Conservation (phyloP, 2,113 vertebrate genomes). For the Leptosomus discolor region DNA sequence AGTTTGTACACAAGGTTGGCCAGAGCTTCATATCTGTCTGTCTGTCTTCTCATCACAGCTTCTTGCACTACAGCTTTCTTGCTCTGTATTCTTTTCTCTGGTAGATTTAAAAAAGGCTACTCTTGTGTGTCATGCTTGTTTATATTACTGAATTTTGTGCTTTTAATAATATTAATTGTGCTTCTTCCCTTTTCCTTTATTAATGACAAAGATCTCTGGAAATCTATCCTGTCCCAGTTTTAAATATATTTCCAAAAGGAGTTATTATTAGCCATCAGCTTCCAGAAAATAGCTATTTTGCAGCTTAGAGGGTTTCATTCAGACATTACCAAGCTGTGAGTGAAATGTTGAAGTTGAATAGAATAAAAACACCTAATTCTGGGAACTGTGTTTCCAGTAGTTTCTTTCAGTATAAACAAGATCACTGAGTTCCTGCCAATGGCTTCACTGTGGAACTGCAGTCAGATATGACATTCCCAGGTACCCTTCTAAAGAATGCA, state of each 20-base stretch:
- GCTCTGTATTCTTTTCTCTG: not conserved
- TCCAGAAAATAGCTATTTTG: not conserved
- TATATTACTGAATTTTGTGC: not conserved
- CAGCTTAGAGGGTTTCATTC: not conserved
- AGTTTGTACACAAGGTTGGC: not conserved
- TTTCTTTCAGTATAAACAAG: not conserved
- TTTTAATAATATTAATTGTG: not conserved
- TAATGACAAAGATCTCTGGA: not conserved
- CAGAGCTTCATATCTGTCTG: not conserved
- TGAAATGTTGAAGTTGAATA: not conserved
- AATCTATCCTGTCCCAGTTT: not conserved
- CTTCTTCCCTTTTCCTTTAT: not conserved
- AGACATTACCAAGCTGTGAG: not conserved
- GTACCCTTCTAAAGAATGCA: not conserved
- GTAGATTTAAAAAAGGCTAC: not conserved
- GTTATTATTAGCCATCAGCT: not conserved
- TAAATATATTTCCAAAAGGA: not conserved
- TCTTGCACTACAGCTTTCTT: not conserved
- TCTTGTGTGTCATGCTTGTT: not conserved
- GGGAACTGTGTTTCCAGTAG: not conserved
- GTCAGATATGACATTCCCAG: not conserved
- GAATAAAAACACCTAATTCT: not conserved
- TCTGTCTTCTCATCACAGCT: not conserved
- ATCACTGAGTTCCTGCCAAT: not conserved
- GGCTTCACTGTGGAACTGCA: not conserved